Base-by-base conservation (phyloP, 1,140 invertebrate genomes). In the Cyclargus thomasi region DNA sequence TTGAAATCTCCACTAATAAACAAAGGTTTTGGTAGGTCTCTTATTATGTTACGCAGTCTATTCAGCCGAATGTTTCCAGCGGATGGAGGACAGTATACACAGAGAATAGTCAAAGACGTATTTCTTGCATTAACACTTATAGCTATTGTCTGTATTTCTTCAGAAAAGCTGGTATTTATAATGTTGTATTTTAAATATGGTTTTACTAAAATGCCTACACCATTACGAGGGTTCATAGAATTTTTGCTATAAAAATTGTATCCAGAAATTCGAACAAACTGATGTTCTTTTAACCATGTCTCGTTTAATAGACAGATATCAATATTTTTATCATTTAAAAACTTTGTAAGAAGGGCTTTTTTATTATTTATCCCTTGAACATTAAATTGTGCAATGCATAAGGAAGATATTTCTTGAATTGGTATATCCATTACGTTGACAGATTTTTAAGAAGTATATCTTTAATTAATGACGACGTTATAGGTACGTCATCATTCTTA, bases 1-100 rank as follows among this genome's bases (percentile, higher is more conserved):
- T 75, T 75, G 53, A 75, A 75, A 62, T 75, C 70, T 35, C 70
- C 74, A 65, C 63, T 63, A 53, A 70, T 20, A 62, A 74, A 70
- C 2, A 63, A 29, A 22, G 73, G 70, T 53, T 72, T 70, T 36
- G 70, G 70, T 47, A 74, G 29, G 66, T 71, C 53, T 18, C 64
- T 71, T 62, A 72, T 72, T 18, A 74, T 71, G 67, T 67, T 67
- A 18, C 21, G 39, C 20, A 72, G 64, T 67, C 63, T 72, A 67
- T 59, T 67, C 8, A 69, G 18, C 64, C 64, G 63, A n/a, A 72
- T 64, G 16, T 63, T 53, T 8, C 66, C 36, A 65, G 18, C 1
- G 39, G 53, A 23, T 36, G 71, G 68, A 20, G 71, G 71, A 59
- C 65, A 67, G 29, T 70, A 73, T 18, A 73, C 68, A 73, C 71